These are phyloP conservation scores for Helicolenus hilgendorfi DNA, from an alignment of 2,797 vertebrate species.

Conservation along the genomic window DNA sequence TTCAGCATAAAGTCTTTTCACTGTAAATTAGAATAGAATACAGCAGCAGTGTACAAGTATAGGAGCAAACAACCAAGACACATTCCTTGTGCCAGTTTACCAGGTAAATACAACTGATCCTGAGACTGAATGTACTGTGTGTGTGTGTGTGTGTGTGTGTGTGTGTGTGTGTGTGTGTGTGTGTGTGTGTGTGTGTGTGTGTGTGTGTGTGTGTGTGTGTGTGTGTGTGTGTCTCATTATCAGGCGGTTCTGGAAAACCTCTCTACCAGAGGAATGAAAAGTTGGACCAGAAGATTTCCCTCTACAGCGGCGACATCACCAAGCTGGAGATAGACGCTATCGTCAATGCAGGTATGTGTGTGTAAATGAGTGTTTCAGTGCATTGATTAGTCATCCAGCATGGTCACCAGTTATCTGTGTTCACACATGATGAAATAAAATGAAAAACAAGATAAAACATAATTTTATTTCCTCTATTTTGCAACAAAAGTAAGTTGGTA, in stretches of 20 bases:
- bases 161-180: too few species aligned
- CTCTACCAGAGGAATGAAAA: constrained; percentile 71
- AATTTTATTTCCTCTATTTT: neutral
- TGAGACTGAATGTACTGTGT: neutral
- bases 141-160: neutral
- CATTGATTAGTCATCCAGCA: neutral
- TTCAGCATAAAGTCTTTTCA: neutral
- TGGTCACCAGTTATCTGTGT: neutral
- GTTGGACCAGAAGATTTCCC: constrained; percentile 92
- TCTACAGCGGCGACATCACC: constrained; percentile 94
- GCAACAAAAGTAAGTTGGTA: neutral
- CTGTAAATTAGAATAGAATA: neutral
- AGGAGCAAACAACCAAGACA: neutral
- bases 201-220: too few species aligned
- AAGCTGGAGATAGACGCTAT: constrained; percentile 94
- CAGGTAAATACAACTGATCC: neutral
- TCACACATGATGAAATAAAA: neutral
- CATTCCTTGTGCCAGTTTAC: neutral
- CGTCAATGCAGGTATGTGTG: constrained; percentile 92
- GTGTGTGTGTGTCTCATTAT: neutral
- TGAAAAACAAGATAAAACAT: neutral
- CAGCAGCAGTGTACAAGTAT: neutral
- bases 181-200: too few species aligned
- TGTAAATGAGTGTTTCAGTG: neutral
- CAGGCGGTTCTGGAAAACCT: constrained; percentile 58